Evolutionary conservation across 2,113 vertebrate genomes (phyloP).

Genomic region (Petrocephalus microphthalmus): DNA sequence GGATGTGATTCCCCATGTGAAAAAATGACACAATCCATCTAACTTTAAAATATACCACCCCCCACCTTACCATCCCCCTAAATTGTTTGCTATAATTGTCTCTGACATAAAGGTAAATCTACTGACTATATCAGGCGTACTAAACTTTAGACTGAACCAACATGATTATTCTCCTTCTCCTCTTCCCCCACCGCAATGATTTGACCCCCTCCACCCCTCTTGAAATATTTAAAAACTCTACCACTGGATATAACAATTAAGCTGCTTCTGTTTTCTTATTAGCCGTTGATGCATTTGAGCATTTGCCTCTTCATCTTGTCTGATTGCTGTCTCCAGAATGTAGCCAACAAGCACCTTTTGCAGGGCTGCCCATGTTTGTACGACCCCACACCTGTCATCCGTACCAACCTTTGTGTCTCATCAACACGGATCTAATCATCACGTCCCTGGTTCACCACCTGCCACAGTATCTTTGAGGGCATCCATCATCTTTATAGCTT

Average conservation of each 20-base stretch:
- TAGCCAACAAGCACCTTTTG: not conserved
- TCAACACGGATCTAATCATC: not conserved
- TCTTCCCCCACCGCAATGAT: not conserved
- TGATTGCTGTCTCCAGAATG: not conserved
- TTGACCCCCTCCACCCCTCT: not conserved
- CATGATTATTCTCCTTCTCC: not conserved
- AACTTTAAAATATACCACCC: too few relatives aligned
- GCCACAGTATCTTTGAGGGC: not conserved
- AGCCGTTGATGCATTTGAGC: not conserved
- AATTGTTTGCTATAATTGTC: not conserved
- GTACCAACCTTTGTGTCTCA: not conserved
- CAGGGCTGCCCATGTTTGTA: not conserved
- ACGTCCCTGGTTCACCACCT: not conserved
- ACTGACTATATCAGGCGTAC: not conserved
- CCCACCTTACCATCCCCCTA: not conserved
- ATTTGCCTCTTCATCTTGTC: not conserved
- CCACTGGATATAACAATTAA: not conserved
- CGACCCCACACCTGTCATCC: not conserved
- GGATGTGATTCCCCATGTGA: not conserved
- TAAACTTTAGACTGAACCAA: not conserved
- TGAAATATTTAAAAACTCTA: not conserved
- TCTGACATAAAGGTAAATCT: not conserved
- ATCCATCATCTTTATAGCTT: constrained; percentile 1
- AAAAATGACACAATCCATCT: not conserved
- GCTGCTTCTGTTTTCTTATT: not conserved